Evolutionary conservation across 1,140 invertebrate genomes (phyloP), one percentile per base, ranked within the genome.

Genomic region (Dreissena polymorpha): DNA sequence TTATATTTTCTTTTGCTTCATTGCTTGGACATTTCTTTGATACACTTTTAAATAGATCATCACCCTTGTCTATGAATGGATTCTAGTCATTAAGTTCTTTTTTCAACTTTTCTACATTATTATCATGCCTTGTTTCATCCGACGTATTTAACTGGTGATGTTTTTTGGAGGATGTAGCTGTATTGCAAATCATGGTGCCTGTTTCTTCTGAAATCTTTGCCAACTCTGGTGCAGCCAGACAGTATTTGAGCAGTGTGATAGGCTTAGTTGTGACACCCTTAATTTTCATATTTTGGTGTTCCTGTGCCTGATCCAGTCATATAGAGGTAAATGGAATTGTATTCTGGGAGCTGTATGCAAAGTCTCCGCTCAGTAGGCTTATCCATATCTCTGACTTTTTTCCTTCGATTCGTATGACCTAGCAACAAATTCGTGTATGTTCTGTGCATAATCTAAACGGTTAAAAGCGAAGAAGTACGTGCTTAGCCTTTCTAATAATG

Each of bases 221-320:
- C 23, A 70, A 70, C 23, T 70, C 68, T 49, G 68, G 29, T 18
- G 68, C 68, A 39, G 68, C 68, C n/a, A 70, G 39, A 49, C 68
- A 70, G 23, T 18, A 70, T 50, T 70, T 70, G 16, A 70, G 14
- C 14, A 70, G 23, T 29, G 68, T 70, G 13, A 50, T 50, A 50
- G 68, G 68, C 29, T 70, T 70, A 49, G n/a, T 70, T 29, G 68
- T 49, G n/a, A 70, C 68, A 25, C 68, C 68, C 51, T 70, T 70
- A n/a, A 70, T 29, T 16, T 50, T 12, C 39, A 12, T 70, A 49
- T 70, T 70, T 16, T 70, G 27, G 39, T 70, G 68, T 70, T 70
- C 68, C 39, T 70, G 68, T 14, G 68, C n/a, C 68, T 70, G 68
- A 70, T 70, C 68, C 14, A 70, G 16, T 49, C 68, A 12, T 49